Percentiles rank a stretch among this genome's conserved stretches.
phyloP scores from a whole-genome alignment of 2,797 vertebrate species.

The Nyctibius grandis region DNA sequence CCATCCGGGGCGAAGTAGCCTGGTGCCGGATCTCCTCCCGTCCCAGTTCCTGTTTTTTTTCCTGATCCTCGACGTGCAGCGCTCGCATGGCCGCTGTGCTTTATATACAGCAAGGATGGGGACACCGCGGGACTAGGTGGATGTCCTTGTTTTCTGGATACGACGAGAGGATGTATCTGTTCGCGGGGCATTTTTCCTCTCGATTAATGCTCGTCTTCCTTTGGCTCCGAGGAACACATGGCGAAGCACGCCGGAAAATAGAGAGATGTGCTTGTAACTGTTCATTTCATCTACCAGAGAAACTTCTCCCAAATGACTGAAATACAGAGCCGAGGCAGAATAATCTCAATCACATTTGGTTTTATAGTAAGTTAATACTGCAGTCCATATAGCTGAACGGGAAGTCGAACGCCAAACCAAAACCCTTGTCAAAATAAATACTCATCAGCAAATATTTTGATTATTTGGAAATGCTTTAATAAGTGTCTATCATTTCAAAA shows the following conservation, averaged over 20 bases:
- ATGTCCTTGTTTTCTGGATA: neutral
- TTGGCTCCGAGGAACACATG: neutral
- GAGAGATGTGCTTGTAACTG: conserved; percentile 36
- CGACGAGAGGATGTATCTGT: rapidly evolving
- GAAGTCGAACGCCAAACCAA: conserved; percentile 69
- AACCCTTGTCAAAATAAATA: conserved; percentile 79
- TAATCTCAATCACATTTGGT: conserved; percentile 63
- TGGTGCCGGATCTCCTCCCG: rapidly evolving
- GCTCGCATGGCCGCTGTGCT: rapidly evolving
- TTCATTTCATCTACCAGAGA: conserved; percentile 33
- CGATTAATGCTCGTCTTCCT: neutral
- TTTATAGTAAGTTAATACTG: conserved; percentile 58
- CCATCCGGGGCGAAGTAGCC: rapidly evolving
- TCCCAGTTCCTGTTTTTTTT: neutral
- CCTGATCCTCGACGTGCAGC: neutral
- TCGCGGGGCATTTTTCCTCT: neutral
- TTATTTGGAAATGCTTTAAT: conserved; percentile 75
- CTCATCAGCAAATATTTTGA: conserved; percentile 79
- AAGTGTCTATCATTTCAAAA: conserved; percentile 52
- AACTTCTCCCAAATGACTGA: conserved; percentile 48
- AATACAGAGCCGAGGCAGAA: conserved; percentile 32
- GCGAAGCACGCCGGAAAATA: neutral
- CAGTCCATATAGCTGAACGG: conserved; percentile 50
- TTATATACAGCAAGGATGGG: neutral
- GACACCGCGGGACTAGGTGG: rapidly evolving